Conservation (phyloP, 2,113 vertebrate species). For the Sturnus vulgaris region DNA sequence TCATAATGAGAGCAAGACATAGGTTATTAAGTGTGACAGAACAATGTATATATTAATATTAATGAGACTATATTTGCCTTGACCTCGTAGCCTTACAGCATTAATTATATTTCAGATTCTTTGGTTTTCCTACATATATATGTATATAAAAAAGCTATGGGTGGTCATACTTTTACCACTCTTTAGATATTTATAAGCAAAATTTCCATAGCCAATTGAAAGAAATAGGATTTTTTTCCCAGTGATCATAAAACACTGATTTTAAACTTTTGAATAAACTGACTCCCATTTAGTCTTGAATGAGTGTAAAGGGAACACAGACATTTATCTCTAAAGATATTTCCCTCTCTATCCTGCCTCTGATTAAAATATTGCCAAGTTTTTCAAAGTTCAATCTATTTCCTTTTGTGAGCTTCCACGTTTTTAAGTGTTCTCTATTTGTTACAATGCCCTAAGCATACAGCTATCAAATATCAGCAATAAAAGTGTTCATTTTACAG, state of each 20-base stretch:
- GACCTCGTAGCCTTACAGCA: neutral
- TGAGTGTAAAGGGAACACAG: neutral
- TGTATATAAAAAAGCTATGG: neutral
- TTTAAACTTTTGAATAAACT: neutral
- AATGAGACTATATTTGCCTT: neutral
- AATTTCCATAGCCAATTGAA: neutral
- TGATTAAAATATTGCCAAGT: neutral
- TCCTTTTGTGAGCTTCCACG: neutral
- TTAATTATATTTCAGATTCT: neutral
- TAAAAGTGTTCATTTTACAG: neutral
- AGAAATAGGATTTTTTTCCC: neutral
- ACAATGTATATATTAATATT: slow-evolving; percentile 16
- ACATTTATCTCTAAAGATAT: neutral
- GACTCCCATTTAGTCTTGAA: neutral
- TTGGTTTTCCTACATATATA: neutral
- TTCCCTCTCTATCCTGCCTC: neutral
- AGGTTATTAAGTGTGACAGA: slow-evolving; percentile 30
- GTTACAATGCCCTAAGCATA: neutral
- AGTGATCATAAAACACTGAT: neutral
- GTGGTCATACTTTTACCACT: neutral
- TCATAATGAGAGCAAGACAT: neutral
- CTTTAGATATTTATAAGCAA: neutral
- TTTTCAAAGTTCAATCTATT: neutral
- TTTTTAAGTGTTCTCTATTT: neutral
- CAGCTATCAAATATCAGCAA: neutral